Conservation (phyloP, 2,888 invertebrate species). For the Athrips mouffetella region DNA sequence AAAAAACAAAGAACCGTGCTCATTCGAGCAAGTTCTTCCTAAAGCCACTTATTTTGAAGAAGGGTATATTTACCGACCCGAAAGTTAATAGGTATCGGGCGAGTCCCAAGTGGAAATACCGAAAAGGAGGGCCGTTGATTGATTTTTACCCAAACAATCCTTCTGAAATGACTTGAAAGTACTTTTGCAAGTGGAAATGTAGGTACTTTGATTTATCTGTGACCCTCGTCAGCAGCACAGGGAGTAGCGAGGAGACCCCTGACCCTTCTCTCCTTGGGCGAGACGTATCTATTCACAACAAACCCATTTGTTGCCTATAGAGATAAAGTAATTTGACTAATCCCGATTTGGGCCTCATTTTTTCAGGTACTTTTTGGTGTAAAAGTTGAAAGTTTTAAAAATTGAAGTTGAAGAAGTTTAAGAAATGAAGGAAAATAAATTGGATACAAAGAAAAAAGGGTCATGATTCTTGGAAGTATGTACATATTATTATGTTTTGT, state of each 20-base stretch:
- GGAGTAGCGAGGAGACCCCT: slow-evolving; percentile 22
- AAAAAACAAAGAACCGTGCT: not conserved
- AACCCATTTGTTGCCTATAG: not conserved
- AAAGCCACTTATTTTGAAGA: not conserved
- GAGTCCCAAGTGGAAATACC: not conserved
- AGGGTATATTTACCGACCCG: not conserved
- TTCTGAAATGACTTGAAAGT: slow-evolving; percentile 29
- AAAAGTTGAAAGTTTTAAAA: too few species aligned
- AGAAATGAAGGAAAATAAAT: too few species aligned
- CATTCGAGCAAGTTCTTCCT: too few species aligned
- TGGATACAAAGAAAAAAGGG: too few species aligned
- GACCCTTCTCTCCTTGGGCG: slow-evolving; percentile 1
- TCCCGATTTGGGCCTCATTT: not conserved
- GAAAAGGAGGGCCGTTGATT: slow-evolving; percentile 24
- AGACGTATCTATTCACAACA: not conserved
- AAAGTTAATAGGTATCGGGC: not conserved
- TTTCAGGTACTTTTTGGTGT: too few species aligned
- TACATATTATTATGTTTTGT: too few species aligned
- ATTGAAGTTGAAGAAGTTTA: too few species aligned
- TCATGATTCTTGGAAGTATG: too few species aligned
- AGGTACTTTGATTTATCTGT: slow-evolving; percentile 41
- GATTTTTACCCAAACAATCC: slow-evolving; percentile 29
- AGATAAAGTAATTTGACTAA: not conserved
- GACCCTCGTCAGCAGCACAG: slow-evolving; percentile 37
- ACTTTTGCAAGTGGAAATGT: slow-evolving; percentile 37